phyloP scores from a whole-genome alignment of 2,888 invertebrate genomes.

The Xestobium rufovillosum region DNA sequence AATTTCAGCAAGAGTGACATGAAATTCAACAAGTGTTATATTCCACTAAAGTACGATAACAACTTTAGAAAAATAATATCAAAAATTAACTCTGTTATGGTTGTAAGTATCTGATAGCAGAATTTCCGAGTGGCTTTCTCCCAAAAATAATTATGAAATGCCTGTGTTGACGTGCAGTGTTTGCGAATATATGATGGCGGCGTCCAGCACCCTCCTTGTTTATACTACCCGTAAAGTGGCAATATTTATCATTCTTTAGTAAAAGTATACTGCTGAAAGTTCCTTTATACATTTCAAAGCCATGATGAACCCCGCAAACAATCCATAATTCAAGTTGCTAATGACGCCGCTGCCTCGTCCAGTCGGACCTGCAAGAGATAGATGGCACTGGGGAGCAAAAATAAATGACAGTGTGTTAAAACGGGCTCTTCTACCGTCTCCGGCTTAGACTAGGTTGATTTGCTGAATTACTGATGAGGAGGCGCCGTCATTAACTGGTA shows the following conservation, averaged over 20 bases:
- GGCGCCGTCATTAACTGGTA: slow-evolving; percentile 39
- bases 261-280: not conserved
- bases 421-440: slow-evolving; percentile 18
- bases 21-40: too few relatives aligned
- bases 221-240: too few relatives aligned
- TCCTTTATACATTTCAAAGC: slow-evolving; percentile 2
- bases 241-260: slow-evolving; percentile 2
- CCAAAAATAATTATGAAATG: too few relatives aligned
- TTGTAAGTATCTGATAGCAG: too few relatives aligned
- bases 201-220: too few relatives aligned
- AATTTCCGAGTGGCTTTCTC: too few relatives aligned
- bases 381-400: slow-evolving; percentile 36
- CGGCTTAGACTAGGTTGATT: slow-evolving; percentile 26
- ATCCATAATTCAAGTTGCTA: slow-evolving; percentile 44
- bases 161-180: too few relatives aligned
- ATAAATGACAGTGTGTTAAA: slow-evolving; percentile 38
- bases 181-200: too few relatives aligned
- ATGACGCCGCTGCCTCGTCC: slow-evolving; percentile 41
- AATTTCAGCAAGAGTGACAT: too few relatives aligned
- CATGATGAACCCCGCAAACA: slow-evolving; percentile 36
- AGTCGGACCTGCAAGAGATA: slow-evolving; percentile 39
- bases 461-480: slow-evolving; percentile 41
- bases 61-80: too few relatives aligned
- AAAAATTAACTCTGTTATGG: too few relatives aligned
- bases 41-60: too few relatives aligned